These are phyloP conservation scores for Plagodis pulveraria DNA, from an alignment of 2,888 invertebrate species.

Conservation along the genomic window DNA sequence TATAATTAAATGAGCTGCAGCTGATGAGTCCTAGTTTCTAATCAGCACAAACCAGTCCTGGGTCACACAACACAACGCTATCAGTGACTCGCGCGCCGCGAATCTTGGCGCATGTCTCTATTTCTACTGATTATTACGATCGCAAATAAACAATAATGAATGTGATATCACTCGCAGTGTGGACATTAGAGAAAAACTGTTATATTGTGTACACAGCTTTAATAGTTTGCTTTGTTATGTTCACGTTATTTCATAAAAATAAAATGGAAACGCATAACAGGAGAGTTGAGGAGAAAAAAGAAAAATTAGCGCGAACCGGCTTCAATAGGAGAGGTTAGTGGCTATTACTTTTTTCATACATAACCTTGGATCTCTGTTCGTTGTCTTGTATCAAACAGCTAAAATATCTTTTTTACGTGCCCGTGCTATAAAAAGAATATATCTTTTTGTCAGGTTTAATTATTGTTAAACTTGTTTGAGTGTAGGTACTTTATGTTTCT, in stretches of 20 bases:
- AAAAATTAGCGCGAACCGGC: slow-evolving; percentile 56
- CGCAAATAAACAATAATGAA: slow-evolving; percentile 60
- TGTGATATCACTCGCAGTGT: slow-evolving; percentile 67
- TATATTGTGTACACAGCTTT: slow-evolving; percentile 69
- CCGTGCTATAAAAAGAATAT: background rate
- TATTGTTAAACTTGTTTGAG: too few relatives aligned
- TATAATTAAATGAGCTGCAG: background rate
- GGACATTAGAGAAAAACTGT: slow-evolving; percentile 76
- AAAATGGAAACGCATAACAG: slow-evolving; percentile 62
- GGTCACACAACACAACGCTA: background rate
- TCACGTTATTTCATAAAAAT: slow-evolving; percentile 72
- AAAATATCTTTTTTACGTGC: too few relatives aligned
- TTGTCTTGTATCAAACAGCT: too few relatives aligned
- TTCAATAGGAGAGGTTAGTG: slow-evolving; percentile 60
- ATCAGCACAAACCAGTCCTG: slow-evolving; percentile 2
- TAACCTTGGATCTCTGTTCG: slow-evolving; percentile 6
- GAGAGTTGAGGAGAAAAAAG: slow-evolving; percentile 53
- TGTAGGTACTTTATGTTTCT: too few relatives aligned
- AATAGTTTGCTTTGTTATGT: slow-evolving; percentile 66
- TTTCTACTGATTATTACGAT: background rate
- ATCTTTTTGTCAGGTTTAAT: too few relatives aligned
- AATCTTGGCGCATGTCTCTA: slow-evolving; percentile 26
- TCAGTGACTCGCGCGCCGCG: slow-evolving; percentile 41
- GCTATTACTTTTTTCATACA: slow-evolving; percentile 19
- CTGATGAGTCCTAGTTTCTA: background rate